A percentile compares a stretch with the other conserved stretches of the same genome.
These are phyloP conservation scores for Agelas oroides DNA, from an alignment of 37 sponge, comb jelly and placozoan genomes.

Conservation along the genomic window DNA sequence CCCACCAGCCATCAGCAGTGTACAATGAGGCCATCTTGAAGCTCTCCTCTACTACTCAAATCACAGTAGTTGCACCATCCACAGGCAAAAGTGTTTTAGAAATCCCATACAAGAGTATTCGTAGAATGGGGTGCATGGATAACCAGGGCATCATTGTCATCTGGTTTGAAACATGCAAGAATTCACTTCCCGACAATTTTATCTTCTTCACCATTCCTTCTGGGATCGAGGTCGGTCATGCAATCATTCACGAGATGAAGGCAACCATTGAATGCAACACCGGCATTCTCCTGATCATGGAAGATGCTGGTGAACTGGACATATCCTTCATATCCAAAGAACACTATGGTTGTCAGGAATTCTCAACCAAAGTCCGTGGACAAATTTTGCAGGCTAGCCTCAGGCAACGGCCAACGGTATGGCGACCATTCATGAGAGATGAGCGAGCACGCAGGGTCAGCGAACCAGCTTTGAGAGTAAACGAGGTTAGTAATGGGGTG, in stretches of 20 bases:
- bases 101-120: conserved; percentile 45
- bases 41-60: conserved; percentile 19
- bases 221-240: conserved; percentile 33
- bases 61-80: conserved; percentile 48
- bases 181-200: conserved; percentile 30
- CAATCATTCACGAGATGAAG: conserved; percentile 49
- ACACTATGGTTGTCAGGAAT: conserved; percentile 70
- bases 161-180: conserved; percentile 80
- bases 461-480: neutral
- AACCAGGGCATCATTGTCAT: conserved; percentile 31
- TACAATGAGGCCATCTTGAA: conserved; percentile 70
- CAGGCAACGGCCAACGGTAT: conserved; percentile 1
- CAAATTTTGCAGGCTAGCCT: conserved; percentile 41
- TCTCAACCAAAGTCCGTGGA: conserved; percentile 9
- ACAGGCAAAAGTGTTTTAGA: conserved; percentile 35
- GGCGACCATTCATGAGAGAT: conserved; percentile 1
- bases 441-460: conserved; percentile 6
- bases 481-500: conserved; percentile 16
- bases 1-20: conserved; percentile 53
- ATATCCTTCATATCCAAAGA: conserved; percentile 52
- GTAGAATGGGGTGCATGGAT: conserved; percentile 50
- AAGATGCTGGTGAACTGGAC: conserved; percentile 44
- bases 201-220: conserved; percentile 50
- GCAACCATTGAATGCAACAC: conserved; percentile 34
- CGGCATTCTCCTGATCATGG: conserved; percentile 44